A percentile compares a stretch with the other conserved stretches of the same genome.
These are phyloP conservation scores for Bovichtus diacanthus DNA, from an alignment of 2,797 vertebrate genomes.

Conservation along the genomic window DNA sequence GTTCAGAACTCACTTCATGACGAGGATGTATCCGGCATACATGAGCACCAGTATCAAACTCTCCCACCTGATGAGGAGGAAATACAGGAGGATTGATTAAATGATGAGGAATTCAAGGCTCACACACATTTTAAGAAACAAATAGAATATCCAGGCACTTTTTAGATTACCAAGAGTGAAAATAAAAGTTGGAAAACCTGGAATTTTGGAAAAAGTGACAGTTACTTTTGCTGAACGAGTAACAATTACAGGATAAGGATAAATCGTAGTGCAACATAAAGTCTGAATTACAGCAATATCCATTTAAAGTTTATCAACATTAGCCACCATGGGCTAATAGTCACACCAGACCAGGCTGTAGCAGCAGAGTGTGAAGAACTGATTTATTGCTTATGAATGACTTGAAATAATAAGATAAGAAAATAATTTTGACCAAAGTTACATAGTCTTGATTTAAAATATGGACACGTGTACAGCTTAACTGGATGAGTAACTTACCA, in stretches of 20 bases:
- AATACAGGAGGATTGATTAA: neutral
- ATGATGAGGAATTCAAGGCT: neutral
- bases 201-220: no score
- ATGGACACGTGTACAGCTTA: neutral
- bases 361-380: neutral
- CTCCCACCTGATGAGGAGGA: slow-evolving; percentile 83
- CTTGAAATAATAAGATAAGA: no score
- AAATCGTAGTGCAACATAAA: neutral
- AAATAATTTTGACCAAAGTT: no score
- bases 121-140: neutral
- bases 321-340: neutral
- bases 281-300: neutral
- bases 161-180: neutral
- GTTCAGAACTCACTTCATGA: slow-evolving; percentile 86
- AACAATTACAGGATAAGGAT: neutral
- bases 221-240: neutral
- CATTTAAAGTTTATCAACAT: neutral
- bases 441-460: neutral
- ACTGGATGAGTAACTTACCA: slow-evolving; percentile 78
- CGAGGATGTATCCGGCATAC: slow-evolving; percentile 86
- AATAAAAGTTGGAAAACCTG: neutral
- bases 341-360: neutral
- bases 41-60: slow-evolving; percentile 85
- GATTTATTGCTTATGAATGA: neutral
- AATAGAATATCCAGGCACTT: neutral